These are phyloP conservation scores for Lytechinus pictus DNA, from an alignment of 35 echinoderm and acorn worm genomes.

Conservation along the genomic window DNA sequence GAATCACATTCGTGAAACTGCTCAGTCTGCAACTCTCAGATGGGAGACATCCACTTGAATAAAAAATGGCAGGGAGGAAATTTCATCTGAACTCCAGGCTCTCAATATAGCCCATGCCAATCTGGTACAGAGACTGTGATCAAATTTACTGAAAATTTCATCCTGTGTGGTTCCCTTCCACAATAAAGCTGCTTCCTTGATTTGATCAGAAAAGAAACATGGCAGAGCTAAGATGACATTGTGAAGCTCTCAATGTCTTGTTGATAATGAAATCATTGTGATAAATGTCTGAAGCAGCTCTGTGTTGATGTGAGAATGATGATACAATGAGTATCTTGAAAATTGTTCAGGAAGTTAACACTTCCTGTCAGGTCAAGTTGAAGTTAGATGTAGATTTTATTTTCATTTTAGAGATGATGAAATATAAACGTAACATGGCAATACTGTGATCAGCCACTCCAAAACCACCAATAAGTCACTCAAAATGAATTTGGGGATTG, in stretches of 20 bases:
- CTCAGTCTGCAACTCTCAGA: background rate
- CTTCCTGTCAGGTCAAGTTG: background rate
- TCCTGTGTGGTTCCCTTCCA: background rate
- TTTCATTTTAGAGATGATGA: too few relatives aligned
- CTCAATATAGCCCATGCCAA: background rate
- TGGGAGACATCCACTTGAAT: background rate
- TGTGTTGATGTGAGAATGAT: background rate
- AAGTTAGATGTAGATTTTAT: too few relatives aligned
- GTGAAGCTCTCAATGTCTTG: background rate
- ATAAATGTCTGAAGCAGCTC: background rate
- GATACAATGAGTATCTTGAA: background rate
- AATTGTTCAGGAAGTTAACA: background rate
- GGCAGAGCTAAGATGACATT: background rate
- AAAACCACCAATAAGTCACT: too few relatives aligned
- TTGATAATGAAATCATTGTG: background rate
- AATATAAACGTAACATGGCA: too few relatives aligned
- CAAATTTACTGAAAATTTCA: background rate
- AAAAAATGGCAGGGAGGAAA: background rate
- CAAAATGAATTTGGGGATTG: too few relatives aligned
- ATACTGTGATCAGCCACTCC: too few relatives aligned
- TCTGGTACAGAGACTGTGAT: background rate
- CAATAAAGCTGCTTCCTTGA: background rate
- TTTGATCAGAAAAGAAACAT: background rate
- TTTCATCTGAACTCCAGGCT: background rate
- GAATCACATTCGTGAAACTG: background rate